Base-by-base conservation (phyloP, 2,113 vertebrate species). In the Rhea americana region DNA sequence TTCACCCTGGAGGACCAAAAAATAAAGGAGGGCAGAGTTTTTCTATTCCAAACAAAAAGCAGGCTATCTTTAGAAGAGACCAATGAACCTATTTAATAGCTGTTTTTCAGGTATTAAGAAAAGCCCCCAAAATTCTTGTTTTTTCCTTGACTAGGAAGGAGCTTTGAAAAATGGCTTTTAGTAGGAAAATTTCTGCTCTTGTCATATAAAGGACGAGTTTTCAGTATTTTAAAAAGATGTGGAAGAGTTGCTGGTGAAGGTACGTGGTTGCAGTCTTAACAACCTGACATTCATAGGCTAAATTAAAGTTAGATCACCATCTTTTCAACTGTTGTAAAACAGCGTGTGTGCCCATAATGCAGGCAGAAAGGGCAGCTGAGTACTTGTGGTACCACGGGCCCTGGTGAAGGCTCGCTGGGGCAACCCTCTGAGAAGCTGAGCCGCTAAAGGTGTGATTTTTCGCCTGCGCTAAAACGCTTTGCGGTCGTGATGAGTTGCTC, bases 321-420 rank as follows among this genome's bases (percentile, higher is more conserved):
- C 71, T 79, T 80, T 85, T 82, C 86, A 75, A 62, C 41, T 66
- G 55, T 53, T 35, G 35, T 35, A 35, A 35, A 35, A 35, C 35
- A 35, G 35, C 0, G 0, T 43, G 63, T 41, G 13, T 0, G 0
- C 59, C 55, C 3, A 35, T 87, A 84, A 68, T 37, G 24, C 39
- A 72, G 76, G 3, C 1, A 62, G 41, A 53, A 71, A 65, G 16
- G 37, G 45, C 45, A 89, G 20, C 63, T 77, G 53, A 82, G 73
- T 85, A 15, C 11, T 58, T 45, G 17, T 0, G 1, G 30, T 81
- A 53, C 85, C 77, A 41, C 37, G 48, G 74, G 28, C 1, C 1
- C 28, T 71, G 58, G 24, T 71, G 43, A 61, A n/a, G 53, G 11
- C 32, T 90, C 91, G 16, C 51, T 80, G 89, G 77, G 65, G 61